These are phyloP conservation scores for Drosophila nigritarsus DNA, from an alignment of 2,888 invertebrate genomes.

Conservation along the genomic window DNA sequence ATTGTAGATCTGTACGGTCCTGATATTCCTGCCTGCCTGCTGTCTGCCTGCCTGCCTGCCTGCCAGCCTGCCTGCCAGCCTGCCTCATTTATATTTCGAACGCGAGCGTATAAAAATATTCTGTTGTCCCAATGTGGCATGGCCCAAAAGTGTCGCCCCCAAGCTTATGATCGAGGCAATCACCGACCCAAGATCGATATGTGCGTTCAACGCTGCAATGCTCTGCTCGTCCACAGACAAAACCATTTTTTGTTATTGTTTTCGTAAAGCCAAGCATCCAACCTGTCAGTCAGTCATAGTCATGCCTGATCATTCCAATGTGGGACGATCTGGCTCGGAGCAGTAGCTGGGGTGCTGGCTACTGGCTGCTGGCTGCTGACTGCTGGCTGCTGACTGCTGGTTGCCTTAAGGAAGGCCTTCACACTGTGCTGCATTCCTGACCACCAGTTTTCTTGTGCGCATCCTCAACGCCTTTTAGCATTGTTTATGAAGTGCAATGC, in stretches of 20 bases:
- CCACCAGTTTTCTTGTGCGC: constrained; percentile 59
- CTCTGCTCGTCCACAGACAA: constrained; percentile 27
- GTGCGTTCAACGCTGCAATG: constrained; percentile 33
- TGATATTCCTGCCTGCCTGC: constrained; percentile 23
- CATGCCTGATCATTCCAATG: constrained; percentile 77
- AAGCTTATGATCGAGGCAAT: constrained; percentile 64
- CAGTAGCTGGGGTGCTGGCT: constrained; percentile 4
- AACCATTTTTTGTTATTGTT: constrained; percentile 15
- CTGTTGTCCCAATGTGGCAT: constrained; percentile 78
- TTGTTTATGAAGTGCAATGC: constrained; percentile 82
- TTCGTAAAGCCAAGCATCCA: constrained; percentile 45
- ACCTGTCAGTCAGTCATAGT: constrained; percentile 84
- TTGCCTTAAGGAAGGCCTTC: constrained; percentile 34
- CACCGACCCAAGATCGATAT: constrained; percentile 59
- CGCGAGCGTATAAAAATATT: constrained; percentile 86
- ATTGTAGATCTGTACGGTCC: constrained; percentile 48
- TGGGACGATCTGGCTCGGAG: constrained; percentile 49
- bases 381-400: constrained; percentile 19
- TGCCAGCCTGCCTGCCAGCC: constrained; percentile 21
- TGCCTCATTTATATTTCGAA: constrained; percentile 85
- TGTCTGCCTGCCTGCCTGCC: constrained; percentile 24
- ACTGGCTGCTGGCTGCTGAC: constrained; percentile 14
- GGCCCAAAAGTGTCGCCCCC: constrained; percentile 81
- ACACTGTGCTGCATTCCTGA: constrained; percentile 64
- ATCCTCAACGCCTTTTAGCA: constrained; percentile 74